A percentile compares a stretch with the other conserved stretches of the same genome.
These are phyloP conservation scores for Yponomeuta plumbellus DNA, from an alignment of 2,888 invertebrate genomes.

Conservation along the genomic window DNA sequence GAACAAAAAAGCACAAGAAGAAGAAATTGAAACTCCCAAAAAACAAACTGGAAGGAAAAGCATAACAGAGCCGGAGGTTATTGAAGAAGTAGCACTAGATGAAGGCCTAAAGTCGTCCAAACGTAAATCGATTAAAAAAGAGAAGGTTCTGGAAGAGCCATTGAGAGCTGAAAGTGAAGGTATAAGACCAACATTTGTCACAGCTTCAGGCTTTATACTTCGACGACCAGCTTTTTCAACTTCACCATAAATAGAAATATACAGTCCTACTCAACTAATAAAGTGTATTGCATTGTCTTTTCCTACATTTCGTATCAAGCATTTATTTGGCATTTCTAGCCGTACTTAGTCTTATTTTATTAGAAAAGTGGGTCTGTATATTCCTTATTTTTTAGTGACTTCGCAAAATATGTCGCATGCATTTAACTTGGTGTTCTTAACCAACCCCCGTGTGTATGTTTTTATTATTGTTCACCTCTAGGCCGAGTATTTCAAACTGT, in stretches of 20 bases:
- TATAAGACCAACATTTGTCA: constrained; percentile 44
- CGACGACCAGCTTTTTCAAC: constrained; percentile 25
- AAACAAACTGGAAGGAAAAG: constrained; percentile 47
- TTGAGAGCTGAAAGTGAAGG: constrained; percentile 72
- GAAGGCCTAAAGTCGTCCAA: constrained; percentile 55
- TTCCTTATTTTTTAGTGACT: constrained; percentile 23
- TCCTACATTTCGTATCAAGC: no score
- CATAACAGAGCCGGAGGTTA: constrained; percentile 50
- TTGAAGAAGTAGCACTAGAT: constrained; percentile 53
- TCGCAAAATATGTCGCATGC: constrained; percentile 62
- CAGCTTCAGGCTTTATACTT: constrained; percentile 56
- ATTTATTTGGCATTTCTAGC: no score
- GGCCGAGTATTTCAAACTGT: constrained; percentile 75
- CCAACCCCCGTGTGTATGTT: constrained; percentile 69
- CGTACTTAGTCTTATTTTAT: neutral
- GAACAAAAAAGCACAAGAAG: constrained; percentile 41
- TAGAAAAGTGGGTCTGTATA: neutral
- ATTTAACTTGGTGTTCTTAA: constrained; percentile 62
- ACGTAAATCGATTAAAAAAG: constrained; percentile 65
- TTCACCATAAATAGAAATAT: neutral
- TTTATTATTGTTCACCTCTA: constrained; percentile 59
- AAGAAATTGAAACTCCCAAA: constrained; percentile 43
- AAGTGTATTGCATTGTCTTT: neutral
- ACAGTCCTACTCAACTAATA: no score
- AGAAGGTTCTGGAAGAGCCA: constrained; percentile 57